phyloP scores from a whole-genome alignment of 2,888 invertebrate species.

The Didymodactylos carnosus region DNA sequence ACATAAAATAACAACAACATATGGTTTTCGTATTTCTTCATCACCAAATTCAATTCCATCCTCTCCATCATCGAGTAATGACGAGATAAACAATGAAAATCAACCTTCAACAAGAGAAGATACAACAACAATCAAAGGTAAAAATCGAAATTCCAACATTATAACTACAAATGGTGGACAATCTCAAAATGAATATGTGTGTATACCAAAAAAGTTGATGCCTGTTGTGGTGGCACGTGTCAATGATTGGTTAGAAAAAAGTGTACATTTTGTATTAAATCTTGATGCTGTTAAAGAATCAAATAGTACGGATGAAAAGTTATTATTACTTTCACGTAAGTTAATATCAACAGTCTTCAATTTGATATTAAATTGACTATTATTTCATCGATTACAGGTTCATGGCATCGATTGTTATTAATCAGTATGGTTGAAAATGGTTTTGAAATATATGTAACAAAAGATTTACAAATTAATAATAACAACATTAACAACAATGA shows the following conservation, averaged over 20 bases:
- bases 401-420: slow-evolving; percentile 4
- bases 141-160: not conserved
- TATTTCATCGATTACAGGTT: too few relatives aligned
- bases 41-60: not conserved
- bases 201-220: slow-evolving; percentile 12
- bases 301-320: not conserved
- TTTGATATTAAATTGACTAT: too few relatives aligned
- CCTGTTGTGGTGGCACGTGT: slow-evolving; percentile 5
- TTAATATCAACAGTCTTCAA: too few relatives aligned
- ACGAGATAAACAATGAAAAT: too few relatives aligned
- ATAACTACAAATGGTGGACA: not conserved
- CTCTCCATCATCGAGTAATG: not conserved
- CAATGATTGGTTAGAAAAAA: slow-evolving; percentile 11
- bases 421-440: slow-evolving; percentile 10
- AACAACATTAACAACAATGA: too few relatives aligned
- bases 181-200: not conserved
- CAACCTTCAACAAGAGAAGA: too few relatives aligned
- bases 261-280: not conserved
- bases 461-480: slow-evolving; percentile 3
- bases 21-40: not conserved
- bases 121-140: too few relatives aligned
- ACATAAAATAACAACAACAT: too few relatives aligned
- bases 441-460: slow-evolving; percentile 7
- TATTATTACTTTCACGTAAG: not conserved
- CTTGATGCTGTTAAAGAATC: not conserved